Evolutionary conservation across 2,113 vertebrate genomes (phyloP).

Genomic region (Amblyornis subalaris): DNA sequence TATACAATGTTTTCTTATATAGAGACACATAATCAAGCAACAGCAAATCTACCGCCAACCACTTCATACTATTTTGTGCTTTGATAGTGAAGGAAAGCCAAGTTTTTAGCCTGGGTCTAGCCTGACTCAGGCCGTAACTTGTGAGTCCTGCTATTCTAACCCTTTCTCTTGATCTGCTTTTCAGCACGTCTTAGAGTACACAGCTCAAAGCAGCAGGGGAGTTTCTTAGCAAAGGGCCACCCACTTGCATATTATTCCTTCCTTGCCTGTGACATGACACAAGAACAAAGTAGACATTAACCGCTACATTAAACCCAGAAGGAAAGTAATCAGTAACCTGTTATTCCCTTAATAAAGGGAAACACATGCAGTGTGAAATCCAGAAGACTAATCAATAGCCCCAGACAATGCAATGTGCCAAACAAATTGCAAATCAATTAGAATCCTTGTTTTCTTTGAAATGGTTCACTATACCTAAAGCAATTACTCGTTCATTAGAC

Average conservation of each 20-base stretch:
- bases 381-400: constrained; percentile 96
- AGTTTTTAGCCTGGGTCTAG: constrained; percentile 79
- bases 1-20: constrained; percentile 22
- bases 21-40: constrained; percentile 40
- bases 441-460: constrained; percentile 99
- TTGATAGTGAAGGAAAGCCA: constrained; percentile 75
- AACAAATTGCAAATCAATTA: constrained; percentile 99
- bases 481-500: constrained; percentile 99
- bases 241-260: constrained; percentile 95
- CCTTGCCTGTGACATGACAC: constrained; percentile 96
- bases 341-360: constrained; percentile 99
- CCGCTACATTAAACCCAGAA: constrained; percentile 97
- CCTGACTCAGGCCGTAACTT: constrained; percentile 81
- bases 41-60: constrained; percentile 66
- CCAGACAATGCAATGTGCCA: constrained; percentile 90
- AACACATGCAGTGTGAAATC: constrained; percentile 99
- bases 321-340: constrained; percentile 99
- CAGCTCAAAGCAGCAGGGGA: constrained; percentile 84
- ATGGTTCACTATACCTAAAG: constrained; percentile 96
- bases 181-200: constrained; percentile 82
- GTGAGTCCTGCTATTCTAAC: constrained; percentile 98
- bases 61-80: constrained; percentile 60
- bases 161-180: constrained; percentile 94
- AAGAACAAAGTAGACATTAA: constrained; percentile 99
- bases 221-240: constrained; percentile 94